Conservation (phyloP, 2,888 invertebrate genomes). For the Leuctra nigra region DNA sequence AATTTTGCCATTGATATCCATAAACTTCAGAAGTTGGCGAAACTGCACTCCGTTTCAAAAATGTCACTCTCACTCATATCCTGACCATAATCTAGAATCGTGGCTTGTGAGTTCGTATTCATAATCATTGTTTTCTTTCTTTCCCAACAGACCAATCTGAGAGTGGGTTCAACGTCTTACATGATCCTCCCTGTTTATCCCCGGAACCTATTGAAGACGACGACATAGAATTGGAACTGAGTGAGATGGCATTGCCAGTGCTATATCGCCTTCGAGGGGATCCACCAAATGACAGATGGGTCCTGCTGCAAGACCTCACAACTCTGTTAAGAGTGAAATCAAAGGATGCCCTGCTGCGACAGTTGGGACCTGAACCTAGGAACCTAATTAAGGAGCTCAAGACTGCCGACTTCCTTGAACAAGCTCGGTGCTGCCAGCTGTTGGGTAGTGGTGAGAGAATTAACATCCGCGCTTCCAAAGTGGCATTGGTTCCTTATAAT, state of each 20-base stretch:
- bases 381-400: constrained; percentile 61
- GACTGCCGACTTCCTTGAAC: constrained; percentile 72
- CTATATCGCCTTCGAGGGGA: constrained; percentile 63
- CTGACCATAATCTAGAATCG: too few relatives aligned
- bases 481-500: constrained; percentile 75
- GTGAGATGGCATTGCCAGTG: constrained; percentile 71
- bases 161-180: constrained; percentile 53
- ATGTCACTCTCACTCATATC: too few relatives aligned
- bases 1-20: too few relatives aligned
- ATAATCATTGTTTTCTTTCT: constrained; percentile 21
- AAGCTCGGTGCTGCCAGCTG: constrained; percentile 72
- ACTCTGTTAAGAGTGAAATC: constrained; percentile 72
- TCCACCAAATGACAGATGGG: constrained; percentile 65
- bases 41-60: too few relatives aligned
- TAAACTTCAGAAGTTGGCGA: too few relatives aligned
- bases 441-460: constrained; percentile 71
- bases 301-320: constrained; percentile 72
- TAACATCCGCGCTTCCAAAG: constrained; percentile 72
- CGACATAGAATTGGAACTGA: constrained; percentile 73
- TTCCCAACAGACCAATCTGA: constrained; percentile 43
- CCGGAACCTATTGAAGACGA: constrained; percentile 43
- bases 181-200: constrained; percentile 49
- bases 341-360: constrained; percentile 68
- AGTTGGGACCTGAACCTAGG: constrained; percentile 48
- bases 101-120: too few relatives aligned